Evolutionary conservation across 2,113 vertebrate genomes (phyloP).

Genomic region (Plestiodon gilberti): DNA sequence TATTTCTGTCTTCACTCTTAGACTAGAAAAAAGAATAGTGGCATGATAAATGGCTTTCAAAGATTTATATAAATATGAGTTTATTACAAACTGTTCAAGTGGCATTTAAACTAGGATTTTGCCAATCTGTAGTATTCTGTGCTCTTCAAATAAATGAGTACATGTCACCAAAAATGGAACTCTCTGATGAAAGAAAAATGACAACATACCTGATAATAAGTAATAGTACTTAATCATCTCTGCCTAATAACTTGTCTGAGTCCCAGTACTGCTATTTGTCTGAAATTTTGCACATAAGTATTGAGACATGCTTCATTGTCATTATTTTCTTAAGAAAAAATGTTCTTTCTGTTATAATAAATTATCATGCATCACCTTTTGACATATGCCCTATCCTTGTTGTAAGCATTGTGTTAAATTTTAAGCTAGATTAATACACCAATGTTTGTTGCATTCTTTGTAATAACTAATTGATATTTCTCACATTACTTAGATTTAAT

Average conservation of each 20-base stretch:
- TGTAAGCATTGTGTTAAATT: neutral
- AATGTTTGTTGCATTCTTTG: neutral
- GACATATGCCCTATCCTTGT: neutral
- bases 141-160: conserved; percentile 25
- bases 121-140: conserved; percentile 5
- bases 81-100: neutral
- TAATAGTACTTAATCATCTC: conserved; percentile 3
- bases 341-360: conserved; percentile 23
- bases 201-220: conserved; percentile 37
- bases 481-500: neutral
- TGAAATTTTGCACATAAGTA: conserved; percentile 13
- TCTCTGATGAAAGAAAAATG: conserved; percentile 10
- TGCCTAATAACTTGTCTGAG: conserved; percentile 21
- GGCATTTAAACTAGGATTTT: conserved; percentile 1
- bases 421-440: conserved; percentile 4
- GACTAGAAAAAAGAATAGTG: neutral
- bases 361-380: neutral
- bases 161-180: conserved; percentile 9
- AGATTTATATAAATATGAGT: neutral
- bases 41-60: neutral
- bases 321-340: conserved; percentile 36
- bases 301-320: conserved; percentile 20
- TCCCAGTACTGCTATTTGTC: conserved; percentile 25
- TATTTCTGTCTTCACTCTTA: neutral
- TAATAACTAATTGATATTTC: neutral